Conservation (phyloP, 1,140 invertebrate species). For the Protaetia brevitarsis region DNA sequence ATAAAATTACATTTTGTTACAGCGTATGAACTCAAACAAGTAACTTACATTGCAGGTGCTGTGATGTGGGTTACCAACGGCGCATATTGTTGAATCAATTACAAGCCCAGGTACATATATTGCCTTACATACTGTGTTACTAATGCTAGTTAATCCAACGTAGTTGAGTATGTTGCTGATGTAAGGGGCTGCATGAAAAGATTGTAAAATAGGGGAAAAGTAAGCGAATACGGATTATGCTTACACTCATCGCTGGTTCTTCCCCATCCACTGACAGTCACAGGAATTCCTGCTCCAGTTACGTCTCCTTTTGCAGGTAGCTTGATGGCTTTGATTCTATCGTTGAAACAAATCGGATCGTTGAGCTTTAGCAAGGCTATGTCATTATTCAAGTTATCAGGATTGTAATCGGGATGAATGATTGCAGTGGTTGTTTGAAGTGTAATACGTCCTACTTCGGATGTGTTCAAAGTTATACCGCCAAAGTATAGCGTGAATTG, state of each 20-base stretch:
- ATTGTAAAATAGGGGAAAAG: too few species aligned
- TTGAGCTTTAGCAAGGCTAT: constrained; percentile 55
- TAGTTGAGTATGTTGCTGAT: not conserved
- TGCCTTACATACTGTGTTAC: not conserved
- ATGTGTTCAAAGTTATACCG: constrained; percentile 34
- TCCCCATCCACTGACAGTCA: constrained; percentile 39
- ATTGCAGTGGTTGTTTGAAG: constrained; percentile 45
- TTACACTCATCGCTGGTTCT: constrained; percentile 32
- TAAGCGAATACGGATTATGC: too few species aligned
- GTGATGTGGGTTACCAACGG: constrained; percentile 5
- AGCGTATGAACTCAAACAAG: too few species aligned
- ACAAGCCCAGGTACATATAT: not conserved
- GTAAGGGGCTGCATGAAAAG: too few species aligned
- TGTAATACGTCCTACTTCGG: constrained; percentile 44
- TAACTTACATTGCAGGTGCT: constrained; percentile 24
- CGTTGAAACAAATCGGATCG: constrained; percentile 42
- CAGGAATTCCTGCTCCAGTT: constrained; percentile 4
- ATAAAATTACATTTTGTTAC: too few species aligned
- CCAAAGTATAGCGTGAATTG: constrained; percentile 23
- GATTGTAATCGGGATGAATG: constrained; percentile 51
- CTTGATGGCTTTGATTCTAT: constrained; percentile 26
- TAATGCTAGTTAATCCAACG: not conserved
- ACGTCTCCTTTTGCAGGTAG: not conserved
- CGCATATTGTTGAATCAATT: not conserved
- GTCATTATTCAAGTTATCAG: constrained; percentile 52